phyloP scores from a whole-genome alignment of 2,888 invertebrate species.

The Cantharis rufa region DNA sequence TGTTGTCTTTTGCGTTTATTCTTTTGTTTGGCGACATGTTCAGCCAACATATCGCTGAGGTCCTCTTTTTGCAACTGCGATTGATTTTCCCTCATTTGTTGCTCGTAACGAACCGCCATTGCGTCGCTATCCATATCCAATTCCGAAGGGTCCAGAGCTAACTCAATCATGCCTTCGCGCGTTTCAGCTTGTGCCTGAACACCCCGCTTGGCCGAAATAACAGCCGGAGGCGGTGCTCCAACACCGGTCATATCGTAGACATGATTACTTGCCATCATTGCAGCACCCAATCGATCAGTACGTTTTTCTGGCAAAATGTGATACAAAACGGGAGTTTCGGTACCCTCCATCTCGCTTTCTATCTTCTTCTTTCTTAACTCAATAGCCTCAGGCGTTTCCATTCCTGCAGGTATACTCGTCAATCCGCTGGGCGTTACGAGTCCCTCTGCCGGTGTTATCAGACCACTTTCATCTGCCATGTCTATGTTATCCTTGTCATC shows the following conservation, averaged over 20 bases:
- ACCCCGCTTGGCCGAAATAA: conserved; percentile 51
- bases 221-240: conserved; percentile 61
- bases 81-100: conserved; percentile 92
- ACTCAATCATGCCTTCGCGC: conserved; percentile 79
- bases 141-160: conserved; percentile 97
- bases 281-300: conserved; percentile 82
- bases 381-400: conserved; percentile 98
- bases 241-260: conserved; percentile 91
- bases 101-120: conserved; percentile 94
- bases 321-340: conserved; percentile 91
- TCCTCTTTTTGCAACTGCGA: conserved; percentile 90
- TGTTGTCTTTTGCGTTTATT: conserved; percentile 92
- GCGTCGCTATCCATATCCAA: conserved; percentile 94
- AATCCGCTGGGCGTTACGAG: conserved; percentile 94
- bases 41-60: conserved; percentile 97
- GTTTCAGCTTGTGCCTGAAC: conserved; percentile 51
- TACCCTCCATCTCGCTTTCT: conserved; percentile 92
- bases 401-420: conserved; percentile 87
- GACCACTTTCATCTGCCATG: conserved; percentile 74
- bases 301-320: conserved; percentile 95
- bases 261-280: conserved; percentile 99
- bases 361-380: conserved; percentile 96
- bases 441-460: conserved; percentile 92
- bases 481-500: conserved; percentile 67
- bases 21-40: conserved; percentile 96